Evolutionary conservation across 37 sponge, comb jelly and placozoan genomes (phyloP), one percentile per base, ranked within the genome.

Genomic region (Hexactinellida sp.): DNA sequence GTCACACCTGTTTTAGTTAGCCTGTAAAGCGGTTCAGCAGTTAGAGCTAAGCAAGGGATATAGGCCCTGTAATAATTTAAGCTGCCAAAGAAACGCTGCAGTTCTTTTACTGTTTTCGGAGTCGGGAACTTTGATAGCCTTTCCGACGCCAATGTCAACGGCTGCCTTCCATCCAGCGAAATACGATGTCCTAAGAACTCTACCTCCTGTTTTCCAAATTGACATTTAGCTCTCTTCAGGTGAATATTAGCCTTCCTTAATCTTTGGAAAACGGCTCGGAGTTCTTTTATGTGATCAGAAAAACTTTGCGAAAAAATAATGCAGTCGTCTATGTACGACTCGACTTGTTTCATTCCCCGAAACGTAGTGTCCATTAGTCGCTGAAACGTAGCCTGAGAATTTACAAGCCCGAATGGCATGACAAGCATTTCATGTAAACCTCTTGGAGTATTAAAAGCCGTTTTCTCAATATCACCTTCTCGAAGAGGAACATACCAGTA

Each of bases 381-480:
- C 36, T 88, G 90, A 37, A 88, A 92, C 1, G 89, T 90, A 1
- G 88, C 89, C 0, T 89, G 90, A 0, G 88, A 89, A 36, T 89
- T n/a, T 88, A 0, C 87, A 82, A 23, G 91, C n/a, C 91, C 90
- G 82, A 93, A 90, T 0, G 94, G 90, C 89, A 89, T 89, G 32
- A 86, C 85, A 13, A 35, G 71, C 37, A 88, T 91, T 37, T 93
- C 89, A 36, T 85, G 89, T 16, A 90, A 87, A 0, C 90, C 94
- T 0, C 37, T 9, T n/a, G 39, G 54, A 1, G 94, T 93, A 37
- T 54, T 32, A 54, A 91, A 91, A 21, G 94, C 94, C 23, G 89
- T 90, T 84, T 91, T 89, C 38, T 89, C 89, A 38, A 85, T 84
- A 1, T 87, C 87, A 0, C 32, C 83, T 0, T 34, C 24, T 54